Conservation (phyloP, 2,888 invertebrate genomes). For the Willowsia nigromaculata region DNA sequence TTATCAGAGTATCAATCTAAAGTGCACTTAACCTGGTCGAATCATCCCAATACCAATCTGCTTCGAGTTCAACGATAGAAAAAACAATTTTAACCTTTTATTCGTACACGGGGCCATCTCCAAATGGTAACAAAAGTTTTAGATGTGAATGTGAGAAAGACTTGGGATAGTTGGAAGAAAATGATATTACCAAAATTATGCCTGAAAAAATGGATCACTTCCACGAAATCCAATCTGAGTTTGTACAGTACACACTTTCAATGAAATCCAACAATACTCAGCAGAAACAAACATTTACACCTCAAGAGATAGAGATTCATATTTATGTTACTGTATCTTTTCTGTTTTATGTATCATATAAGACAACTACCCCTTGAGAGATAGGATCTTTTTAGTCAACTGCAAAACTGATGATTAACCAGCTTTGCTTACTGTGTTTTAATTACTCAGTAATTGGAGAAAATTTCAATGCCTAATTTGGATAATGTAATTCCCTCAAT, state of each 20-base stretch:
- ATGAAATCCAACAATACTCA: background rate
- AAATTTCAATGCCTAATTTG: too few species aligned
- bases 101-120: background rate
- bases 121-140: background rate
- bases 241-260: background rate
- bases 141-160: background rate
- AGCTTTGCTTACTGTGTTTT: too few species aligned
- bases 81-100: slow-evolving; percentile 47
- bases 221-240: background rate
- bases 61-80: slow-evolving; percentile 20
- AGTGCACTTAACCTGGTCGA: slow-evolving; percentile 49
- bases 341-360: too few species aligned
- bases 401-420: too few species aligned
- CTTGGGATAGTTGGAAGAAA: background rate
- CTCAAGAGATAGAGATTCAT: background rate
- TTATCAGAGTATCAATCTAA: slow-evolving; percentile 40
- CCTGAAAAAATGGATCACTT: background rate
- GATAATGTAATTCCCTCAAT: too few species aligned
- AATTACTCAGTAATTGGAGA: too few species aligned
- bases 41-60: slow-evolving; percentile 25
- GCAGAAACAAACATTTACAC: background rate
- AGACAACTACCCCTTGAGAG: too few species aligned
- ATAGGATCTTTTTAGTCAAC: too few species aligned
- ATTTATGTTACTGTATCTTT: too few species aligned
- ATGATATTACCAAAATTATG: background rate